phyloP scores from a whole-genome alignment of 2,888 invertebrate genomes.

The Melanostoma mellinum region DNA sequence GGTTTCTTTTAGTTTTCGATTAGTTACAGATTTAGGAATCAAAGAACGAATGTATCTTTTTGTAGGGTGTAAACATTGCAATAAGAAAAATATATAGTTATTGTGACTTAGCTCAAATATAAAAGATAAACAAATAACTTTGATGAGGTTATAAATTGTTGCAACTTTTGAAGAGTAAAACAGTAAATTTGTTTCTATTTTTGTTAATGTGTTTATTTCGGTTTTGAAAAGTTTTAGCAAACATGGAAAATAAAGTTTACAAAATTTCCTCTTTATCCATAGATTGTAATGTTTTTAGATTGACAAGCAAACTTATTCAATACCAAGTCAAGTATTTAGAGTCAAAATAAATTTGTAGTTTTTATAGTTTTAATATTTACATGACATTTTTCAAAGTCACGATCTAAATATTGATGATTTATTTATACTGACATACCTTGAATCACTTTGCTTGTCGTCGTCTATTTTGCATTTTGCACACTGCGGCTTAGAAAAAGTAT shows the following conservation, averaged over 20 bases:
- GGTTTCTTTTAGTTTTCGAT: no score
- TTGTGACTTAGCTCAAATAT: not conserved
- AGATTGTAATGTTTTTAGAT: conserved; percentile 77
- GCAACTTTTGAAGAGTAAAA: conserved; percentile 49
- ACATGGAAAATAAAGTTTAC: conserved; percentile 77
- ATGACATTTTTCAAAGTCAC: no score
- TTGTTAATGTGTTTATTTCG: conserved; percentile 33
- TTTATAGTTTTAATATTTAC: no score
- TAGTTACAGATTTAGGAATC: no score
- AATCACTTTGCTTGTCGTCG: conserved; percentile 16
- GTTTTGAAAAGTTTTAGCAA: conserved; percentile 28
- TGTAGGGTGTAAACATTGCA: no score
- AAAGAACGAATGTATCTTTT: no score
- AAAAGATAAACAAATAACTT: conserved; percentile 60
- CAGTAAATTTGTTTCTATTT: conserved; percentile 45
- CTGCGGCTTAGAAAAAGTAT: conserved; percentile 79
- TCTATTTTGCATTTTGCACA: conserved; percentile 81
- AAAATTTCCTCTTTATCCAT: conserved; percentile 82
- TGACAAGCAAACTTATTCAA: conserved; percentile 46
- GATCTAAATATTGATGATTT: not conserved
- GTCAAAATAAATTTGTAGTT: not conserved
- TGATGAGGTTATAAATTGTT: conserved; percentile 23
- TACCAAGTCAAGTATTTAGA: not conserved
- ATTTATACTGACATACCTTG: not conserved
- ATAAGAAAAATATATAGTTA: not conserved